Evolutionary conservation across 1,140 invertebrate species (phyloP).

Genomic region (Pseudachorutes palmiensis): DNA sequence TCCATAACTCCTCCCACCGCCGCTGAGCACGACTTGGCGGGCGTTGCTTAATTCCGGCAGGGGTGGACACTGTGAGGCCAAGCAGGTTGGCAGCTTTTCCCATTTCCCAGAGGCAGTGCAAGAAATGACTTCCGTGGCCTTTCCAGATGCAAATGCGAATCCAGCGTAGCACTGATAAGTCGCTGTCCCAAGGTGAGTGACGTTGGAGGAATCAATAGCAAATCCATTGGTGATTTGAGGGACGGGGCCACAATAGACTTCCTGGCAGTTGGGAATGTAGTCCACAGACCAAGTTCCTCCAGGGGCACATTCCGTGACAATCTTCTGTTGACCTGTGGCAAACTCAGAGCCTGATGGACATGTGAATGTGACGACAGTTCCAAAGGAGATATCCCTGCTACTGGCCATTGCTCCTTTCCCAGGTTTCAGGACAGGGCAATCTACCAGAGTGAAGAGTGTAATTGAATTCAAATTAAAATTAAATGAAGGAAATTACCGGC

Average conservation of each 20-base stretch:
- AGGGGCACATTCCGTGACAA: constrained; percentile 73
- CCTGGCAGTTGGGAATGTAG: constrained; percentile 91
- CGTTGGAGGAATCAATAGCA: constrained; percentile 87
- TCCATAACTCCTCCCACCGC: constrained; percentile 85
- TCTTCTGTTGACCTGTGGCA: constrained; percentile 73
- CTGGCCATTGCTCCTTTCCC: constrained; percentile 80
- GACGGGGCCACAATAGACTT: constrained; percentile 93
- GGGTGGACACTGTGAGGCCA: constrained; percentile 82
- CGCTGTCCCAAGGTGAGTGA: constrained; percentile 83
- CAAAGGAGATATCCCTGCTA: constrained; percentile 83
- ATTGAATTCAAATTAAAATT: neutral
- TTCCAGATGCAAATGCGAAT: constrained; percentile 80
- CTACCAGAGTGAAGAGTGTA: constrained; percentile 52
- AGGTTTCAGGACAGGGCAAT: constrained; percentile 75
- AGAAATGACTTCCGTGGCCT: constrained; percentile 79
- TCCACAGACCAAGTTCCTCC: constrained; percentile 88
- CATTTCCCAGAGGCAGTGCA: constrained; percentile 79
- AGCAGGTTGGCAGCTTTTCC: constrained; percentile 81
- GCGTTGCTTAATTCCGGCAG: constrained; percentile 78
- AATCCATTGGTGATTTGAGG: constrained; percentile 96
- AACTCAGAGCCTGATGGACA: constrained; percentile 92
- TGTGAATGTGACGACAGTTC: constrained; percentile 77
- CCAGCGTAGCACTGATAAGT: constrained; percentile 95
- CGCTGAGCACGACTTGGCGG: constrained; percentile 80
- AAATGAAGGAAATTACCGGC: constrained; percentile 52